Conservation (phyloP, 2,888 invertebrate genomes). For the Eupeodes luniger region DNA sequence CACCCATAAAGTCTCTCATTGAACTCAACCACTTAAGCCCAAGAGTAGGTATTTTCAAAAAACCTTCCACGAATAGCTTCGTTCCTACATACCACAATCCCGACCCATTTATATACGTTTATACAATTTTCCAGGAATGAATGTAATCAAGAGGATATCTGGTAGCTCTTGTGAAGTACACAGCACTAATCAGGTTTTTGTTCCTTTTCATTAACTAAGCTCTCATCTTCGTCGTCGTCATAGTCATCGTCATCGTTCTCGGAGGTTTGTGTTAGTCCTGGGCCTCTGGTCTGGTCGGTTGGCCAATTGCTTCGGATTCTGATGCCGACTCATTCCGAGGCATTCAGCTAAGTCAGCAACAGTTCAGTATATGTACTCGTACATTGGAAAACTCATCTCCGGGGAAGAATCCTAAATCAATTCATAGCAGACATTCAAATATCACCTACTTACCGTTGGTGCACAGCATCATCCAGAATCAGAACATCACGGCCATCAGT, state of each 20-base stretch:
- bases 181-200: conserved; percentile 58
- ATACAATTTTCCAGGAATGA: conserved; percentile 42
- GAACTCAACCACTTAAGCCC: conserved; percentile 37
- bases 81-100: too few relatives aligned
- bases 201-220: conserved; percentile 57
- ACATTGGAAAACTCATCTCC: conserved; percentile 9
- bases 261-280: background rate
- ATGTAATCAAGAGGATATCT: conserved; percentile 56
- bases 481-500: background rate
- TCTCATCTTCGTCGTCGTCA: background rate
- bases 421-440: conserved; percentile 60
- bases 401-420: conserved; percentile 32
- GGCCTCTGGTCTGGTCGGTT: conserved; percentile 16
- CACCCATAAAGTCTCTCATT: conserved; percentile 8
- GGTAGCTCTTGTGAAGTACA: conserved; percentile 18
- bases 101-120: too few relatives aligned
- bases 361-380: background rate
- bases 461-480: background rate
- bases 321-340: conserved; percentile 17
- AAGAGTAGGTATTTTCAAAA: conserved; percentile 26
- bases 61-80: conserved; percentile 40
- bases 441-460: conserved; percentile 26
- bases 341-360: background rate
- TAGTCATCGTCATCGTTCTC: background rate
- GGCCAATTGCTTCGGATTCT: conserved; percentile 33